Evolutionary conservation across 2,797 vertebrate genomes (phyloP).

Genomic region (Momotus momota): DNA sequence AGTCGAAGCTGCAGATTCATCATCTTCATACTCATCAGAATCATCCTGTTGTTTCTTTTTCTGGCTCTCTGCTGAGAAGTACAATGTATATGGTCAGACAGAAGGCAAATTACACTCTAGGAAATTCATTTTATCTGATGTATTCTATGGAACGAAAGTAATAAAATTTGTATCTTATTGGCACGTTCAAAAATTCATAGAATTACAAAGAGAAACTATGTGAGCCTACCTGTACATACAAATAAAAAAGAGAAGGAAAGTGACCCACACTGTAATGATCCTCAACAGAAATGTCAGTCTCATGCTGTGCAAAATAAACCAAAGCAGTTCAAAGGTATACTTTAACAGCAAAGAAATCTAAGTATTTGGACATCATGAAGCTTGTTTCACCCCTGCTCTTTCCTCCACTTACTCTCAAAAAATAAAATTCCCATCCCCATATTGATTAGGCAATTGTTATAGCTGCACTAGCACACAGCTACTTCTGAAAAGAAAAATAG

Average conservation of each 20-base stretch:
- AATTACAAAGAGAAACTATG: neutral
- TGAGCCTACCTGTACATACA: neutral
- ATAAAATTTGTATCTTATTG: neutral
- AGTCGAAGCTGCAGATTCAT: conserved; percentile 91
- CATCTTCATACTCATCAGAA: conserved; percentile 93
- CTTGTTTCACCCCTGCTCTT: neutral
- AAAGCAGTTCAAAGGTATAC: neutral
- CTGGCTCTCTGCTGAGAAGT: conserved; percentile 85
- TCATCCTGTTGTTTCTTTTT: conserved; percentile 97
- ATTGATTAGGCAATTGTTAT: neutral
- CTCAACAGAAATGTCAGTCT: neutral
- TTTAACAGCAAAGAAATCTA: neutral
- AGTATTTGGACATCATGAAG: neutral
- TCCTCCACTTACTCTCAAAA: neutral
- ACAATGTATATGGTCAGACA: neutral
- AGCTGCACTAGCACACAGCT: neutral
- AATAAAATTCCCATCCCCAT: neutral
- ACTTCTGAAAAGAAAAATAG: neutral
- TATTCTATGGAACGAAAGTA: neutral
- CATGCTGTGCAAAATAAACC: neutral
- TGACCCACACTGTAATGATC: neutral
- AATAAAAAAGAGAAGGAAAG: neutral
- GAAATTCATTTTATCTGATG: neutral
- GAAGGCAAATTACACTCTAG: neutral
- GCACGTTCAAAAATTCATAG: neutral